These are phyloP conservation scores for Chloropsis hardwickii DNA, from an alignment of 2,113 vertebrate genomes.

Conservation along the genomic window DNA sequence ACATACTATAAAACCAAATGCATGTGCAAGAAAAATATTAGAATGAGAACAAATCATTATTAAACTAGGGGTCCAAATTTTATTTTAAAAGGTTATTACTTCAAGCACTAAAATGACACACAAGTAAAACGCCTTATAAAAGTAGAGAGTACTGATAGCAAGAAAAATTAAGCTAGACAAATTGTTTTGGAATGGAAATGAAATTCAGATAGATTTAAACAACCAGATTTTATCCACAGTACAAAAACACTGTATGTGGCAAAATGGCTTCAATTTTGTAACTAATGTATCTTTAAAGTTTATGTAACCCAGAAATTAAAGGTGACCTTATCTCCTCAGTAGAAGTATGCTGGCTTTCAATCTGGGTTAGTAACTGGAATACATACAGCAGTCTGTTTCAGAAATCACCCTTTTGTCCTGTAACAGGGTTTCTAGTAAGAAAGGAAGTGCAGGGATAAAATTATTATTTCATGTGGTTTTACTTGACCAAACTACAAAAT, in stretches of 20 bases:
- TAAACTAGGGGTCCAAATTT: background rate
- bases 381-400: background rate
- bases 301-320: background rate
- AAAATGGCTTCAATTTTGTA: background rate
- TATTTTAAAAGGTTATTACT: background rate
- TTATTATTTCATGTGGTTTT: background rate
- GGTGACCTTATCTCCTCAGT: background rate
- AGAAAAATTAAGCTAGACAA: background rate
- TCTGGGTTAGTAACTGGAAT: background rate
- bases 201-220: background rate
- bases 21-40: background rate
- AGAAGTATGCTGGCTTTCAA: background rate
- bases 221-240: background rate
- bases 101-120: background rate
- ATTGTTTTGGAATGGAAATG: background rate
- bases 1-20: background rate
- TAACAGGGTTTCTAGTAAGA: conserved; percentile 2
- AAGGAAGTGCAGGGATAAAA: conserved; percentile 55
- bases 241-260: background rate
- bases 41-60: background rate
- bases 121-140: background rate
- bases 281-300: background rate
- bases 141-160: background rate
- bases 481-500: background rate
- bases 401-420: conserved; percentile 8